phyloP scores from a whole-genome alignment of 2,888 invertebrate species.

The Noctua fimbriata region DNA sequence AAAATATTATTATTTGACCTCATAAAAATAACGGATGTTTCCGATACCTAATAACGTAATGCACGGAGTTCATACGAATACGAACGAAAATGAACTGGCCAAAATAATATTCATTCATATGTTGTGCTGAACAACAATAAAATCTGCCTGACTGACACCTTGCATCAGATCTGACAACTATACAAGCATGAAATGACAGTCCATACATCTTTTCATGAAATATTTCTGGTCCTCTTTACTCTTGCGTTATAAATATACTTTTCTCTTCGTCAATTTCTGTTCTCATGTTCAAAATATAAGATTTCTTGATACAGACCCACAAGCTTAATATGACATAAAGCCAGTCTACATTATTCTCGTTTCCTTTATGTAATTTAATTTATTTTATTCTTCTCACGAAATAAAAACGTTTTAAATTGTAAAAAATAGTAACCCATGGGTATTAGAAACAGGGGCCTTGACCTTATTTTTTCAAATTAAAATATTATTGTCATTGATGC shows the following conservation, averaged over 20 bases:
- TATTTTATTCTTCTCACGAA: no score
- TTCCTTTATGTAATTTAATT: no score
- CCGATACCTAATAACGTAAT: background rate
- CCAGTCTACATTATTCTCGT: no score
- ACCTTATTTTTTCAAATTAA: no score
- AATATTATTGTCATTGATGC: background rate
- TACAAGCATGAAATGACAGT: background rate
- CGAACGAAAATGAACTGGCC: constrained; percentile 9
- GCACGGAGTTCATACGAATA: constrained; percentile 9
- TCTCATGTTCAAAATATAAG: no score
- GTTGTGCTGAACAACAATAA: constrained; percentile 10
- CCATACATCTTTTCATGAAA: background rate
- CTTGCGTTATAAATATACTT: no score
- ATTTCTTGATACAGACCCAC: no score
- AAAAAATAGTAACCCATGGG: background rate
- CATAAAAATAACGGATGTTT: constrained; percentile 27
- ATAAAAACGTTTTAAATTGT: background rate
- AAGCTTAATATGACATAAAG: no score
- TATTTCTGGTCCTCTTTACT: background rate
- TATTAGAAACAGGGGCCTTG: background rate
- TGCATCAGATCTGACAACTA: background rate
- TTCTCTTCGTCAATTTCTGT: no score
- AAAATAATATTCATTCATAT: constrained; percentile 18
- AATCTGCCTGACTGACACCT: background rate
- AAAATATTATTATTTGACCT: constrained; percentile 25